Evolutionary conservation across 2,113 vertebrate species (phyloP).

Genomic region (Kryptolebias marmoratus): DNA sequence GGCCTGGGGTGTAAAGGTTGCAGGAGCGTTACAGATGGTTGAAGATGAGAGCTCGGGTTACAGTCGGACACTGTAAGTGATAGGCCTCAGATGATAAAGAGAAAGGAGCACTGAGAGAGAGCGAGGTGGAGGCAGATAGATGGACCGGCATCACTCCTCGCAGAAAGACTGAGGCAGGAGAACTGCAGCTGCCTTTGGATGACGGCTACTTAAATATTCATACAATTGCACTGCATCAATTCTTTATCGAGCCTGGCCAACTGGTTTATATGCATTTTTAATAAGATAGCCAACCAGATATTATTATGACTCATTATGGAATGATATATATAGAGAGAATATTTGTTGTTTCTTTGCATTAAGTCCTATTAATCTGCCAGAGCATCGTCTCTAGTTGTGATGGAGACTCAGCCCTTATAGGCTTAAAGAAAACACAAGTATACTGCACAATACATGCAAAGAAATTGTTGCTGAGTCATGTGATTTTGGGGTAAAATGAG

Average conservation of each 20-base stretch:
- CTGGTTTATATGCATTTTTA: conserved; percentile 28
- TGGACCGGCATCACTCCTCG: conserved; percentile 10
- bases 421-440: not conserved
- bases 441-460: not conserved
- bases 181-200: conserved; percentile 50
- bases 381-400: not conserved
- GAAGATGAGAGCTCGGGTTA: conserved; percentile 72
- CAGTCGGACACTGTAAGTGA: conserved; percentile 69
- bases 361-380: not conserved
- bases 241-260: conserved; percentile 24
- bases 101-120: conserved; percentile 49
- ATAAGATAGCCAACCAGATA: not conserved
- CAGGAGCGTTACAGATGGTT: conserved; percentile 56
- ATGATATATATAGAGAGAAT: not conserved
- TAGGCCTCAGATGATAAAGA: conserved; percentile 67
- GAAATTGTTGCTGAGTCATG: not conserved
- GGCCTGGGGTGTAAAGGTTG: conserved; percentile 43
- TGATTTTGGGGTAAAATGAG: too few species aligned
- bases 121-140: conserved; percentile 13
- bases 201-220: conserved; percentile 72
- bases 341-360: not conserved
- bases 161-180: conserved; percentile 31
- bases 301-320: not conserved
- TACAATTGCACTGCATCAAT: conserved; percentile 52
- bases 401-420: not conserved